Percentiles rank a stretch among this genome's conserved stretches.
phyloP scores from a whole-genome alignment of 2,113 vertebrate species.

The Gambusia holbrooki region DNA sequence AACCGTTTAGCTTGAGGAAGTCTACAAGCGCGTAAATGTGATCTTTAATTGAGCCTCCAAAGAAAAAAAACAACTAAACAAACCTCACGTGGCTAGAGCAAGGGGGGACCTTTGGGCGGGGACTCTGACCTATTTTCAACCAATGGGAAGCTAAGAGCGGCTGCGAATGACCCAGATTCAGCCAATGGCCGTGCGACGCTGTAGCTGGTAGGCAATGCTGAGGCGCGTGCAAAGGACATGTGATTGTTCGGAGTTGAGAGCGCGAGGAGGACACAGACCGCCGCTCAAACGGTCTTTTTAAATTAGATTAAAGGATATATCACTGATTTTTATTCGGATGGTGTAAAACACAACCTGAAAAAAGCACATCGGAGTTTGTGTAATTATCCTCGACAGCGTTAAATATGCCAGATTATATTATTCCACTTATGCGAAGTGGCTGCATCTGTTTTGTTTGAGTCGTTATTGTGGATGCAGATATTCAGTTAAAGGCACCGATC shows the following conservation, averaged over 20 bases:
- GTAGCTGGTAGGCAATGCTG: constrained; percentile 70
- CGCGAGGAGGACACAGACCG: constrained; percentile 41
- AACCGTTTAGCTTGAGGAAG: background rate
- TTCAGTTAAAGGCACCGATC: background rate
- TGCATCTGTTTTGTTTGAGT: too few species aligned
- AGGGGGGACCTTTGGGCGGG: constrained; percentile 77
- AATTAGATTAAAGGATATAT: background rate
- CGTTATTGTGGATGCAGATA: too few species aligned
- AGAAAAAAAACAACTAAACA: constrained; percentile 7
- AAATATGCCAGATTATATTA: background rate
- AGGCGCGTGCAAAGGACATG: constrained; percentile 79
- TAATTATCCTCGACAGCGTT: background rate
- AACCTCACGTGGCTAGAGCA: constrained; percentile 80
- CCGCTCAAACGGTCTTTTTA: background rate
- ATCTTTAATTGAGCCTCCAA: constrained; percentile 4
- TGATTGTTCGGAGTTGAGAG: constrained; percentile 59
- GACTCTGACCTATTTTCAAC: constrained; percentile 78
- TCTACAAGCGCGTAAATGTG: background rate
- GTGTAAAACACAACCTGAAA: background rate
- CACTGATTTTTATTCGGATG: accelerated
- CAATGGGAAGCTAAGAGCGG: constrained; percentile 64
- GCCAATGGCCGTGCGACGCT: constrained; percentile 72
- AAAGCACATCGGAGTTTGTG: background rate
- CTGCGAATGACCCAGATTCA: constrained; percentile 80
- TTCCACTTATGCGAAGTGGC: too few species aligned